These are phyloP conservation scores for Pelobates cultripes DNA, from an alignment of 2,797 vertebrate species.

Conservation along the genomic window DNA sequence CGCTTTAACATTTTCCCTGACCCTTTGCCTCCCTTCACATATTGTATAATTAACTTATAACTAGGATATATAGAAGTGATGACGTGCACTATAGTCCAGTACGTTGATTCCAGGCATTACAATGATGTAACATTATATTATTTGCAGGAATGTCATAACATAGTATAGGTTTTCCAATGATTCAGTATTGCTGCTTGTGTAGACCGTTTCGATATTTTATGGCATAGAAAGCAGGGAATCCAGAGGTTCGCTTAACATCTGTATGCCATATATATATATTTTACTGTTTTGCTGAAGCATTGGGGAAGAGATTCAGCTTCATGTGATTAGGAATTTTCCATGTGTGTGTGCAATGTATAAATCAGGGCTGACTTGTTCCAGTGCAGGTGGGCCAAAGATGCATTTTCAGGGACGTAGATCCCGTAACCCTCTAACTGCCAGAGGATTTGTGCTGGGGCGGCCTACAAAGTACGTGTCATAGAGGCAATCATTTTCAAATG, in stretches of 20 bases:
- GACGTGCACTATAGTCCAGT: background rate
- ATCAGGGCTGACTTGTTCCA: too few species aligned
- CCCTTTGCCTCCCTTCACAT: too few species aligned
- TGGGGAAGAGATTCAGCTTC: background rate
- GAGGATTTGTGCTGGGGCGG: too few species aligned
- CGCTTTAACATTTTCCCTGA: background rate
- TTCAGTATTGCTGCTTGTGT: background rate
- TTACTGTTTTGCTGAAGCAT: background rate
- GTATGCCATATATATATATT: background rate
- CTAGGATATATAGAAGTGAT: background rate
- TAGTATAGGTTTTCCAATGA: background rate
- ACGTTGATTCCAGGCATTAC: background rate
- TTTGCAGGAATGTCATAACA: background rate
- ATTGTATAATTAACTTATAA: too few species aligned
- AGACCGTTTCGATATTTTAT: background rate
- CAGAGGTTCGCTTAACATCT: conserved; percentile 5
- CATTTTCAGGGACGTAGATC: too few species aligned
- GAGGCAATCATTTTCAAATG: too few species aligned
- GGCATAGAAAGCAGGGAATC: background rate
- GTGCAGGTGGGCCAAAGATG: too few species aligned
- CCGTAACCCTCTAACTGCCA: too few species aligned
- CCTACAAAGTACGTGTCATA: too few species aligned
- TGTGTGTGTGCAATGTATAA: background rate
- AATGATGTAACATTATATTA: conserved; percentile 13
- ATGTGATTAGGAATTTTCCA: background rate